Evolutionary conservation across 1,140 invertebrate species (phyloP), one percentile per base, ranked within the genome.

Genomic region (Zophobas morio): DNA sequence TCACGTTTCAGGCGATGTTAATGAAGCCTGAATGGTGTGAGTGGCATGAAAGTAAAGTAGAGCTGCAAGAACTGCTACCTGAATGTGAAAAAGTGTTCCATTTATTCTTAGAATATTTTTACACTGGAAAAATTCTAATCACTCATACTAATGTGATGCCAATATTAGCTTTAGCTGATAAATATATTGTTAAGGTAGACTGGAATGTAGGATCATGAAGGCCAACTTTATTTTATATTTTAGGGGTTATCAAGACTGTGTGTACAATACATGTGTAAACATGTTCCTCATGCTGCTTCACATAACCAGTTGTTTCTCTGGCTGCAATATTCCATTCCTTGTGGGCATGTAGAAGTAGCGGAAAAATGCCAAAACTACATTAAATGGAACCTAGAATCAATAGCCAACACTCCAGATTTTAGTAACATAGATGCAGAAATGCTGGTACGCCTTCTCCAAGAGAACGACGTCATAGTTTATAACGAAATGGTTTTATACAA

Each of bases 1-100:
- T 4, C 42, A 2, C 42, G n/a, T 82, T 88, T 60, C 73, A 96
- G 93, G 95, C 97, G 2, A 98, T 98, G 97, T 87, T 98, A 47
- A 97, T 97, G 93, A 96, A 95, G 84, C 93, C 95, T 0, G 94
- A 95, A 85, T 98, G 96, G 96, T 93, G 91, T 70, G 96, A 98
- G 85, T 96, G 95, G 83, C 91, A 94, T 78, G 94, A 96, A 87
- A 94, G 91, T 81, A 89, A 91, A 33, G 93, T 98, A 76, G 92
- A 93, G 40, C 88, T 98, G 1, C 91, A 95, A 84, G 97, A 98
- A 88, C 94, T 96, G 33, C 39, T 66, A n/a, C 92, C 93, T 1
- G 92, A 93, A 74, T 97, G 96, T 86, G 91, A 92, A 40, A 88
- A 89, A 75, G 94, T 97, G 35, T 98, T 98, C 88, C 94, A 93